Evolutionary conservation across 2,797 vertebrate genomes (phyloP), one percentile per base, ranked within the genome.

Genomic region (Octomys mimax): DNA sequence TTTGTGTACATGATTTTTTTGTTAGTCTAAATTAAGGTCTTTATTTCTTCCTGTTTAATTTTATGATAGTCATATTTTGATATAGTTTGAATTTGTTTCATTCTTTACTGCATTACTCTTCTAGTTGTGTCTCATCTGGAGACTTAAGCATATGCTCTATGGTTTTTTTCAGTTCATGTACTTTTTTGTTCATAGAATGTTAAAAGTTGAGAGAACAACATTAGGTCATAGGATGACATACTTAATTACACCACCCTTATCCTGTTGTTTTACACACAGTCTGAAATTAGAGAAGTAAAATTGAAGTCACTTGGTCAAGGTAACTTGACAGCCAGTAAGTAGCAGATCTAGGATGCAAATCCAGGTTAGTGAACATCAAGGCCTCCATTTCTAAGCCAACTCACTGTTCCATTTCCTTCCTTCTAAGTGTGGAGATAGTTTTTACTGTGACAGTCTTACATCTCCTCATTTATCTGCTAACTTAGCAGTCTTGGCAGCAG

Each of bases 11-110:
- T 24, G 0, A 68, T 39, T 54, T 89, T 89, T 90, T 81, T 75
- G 26, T 79, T 88, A 52, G 68, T 96, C 46, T 86, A 77, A 86
- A 95, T 68, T 83, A 16, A 75, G 14, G 18, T 64, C 39, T 93
- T 85, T 26, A 16, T 91, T 94, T 95, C 24, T 92, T 89, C 71
- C 84, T 93, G 31, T 94, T 93, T 59, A 83, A 84, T 81, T 91
- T 89, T 46, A 52, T 54, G 6, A 73, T 78, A 82, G 18, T 86
- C 33, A 59, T 90, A 12, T 70, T 86, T 22, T 71, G 46, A 64
- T 68, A 28, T 57, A 18, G 36, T 80, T 79, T 75, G 52, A 93
- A 54, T 80, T 75, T 33, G 36, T 93, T 94, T 95, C 57, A 90
- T 78, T 79, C 31, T 94, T 78, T 73, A 12, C n/a, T 71, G 31